Conservation (phyloP, 2,797 vertebrate genomes). For the Petrocephalus sullivani region DNA sequence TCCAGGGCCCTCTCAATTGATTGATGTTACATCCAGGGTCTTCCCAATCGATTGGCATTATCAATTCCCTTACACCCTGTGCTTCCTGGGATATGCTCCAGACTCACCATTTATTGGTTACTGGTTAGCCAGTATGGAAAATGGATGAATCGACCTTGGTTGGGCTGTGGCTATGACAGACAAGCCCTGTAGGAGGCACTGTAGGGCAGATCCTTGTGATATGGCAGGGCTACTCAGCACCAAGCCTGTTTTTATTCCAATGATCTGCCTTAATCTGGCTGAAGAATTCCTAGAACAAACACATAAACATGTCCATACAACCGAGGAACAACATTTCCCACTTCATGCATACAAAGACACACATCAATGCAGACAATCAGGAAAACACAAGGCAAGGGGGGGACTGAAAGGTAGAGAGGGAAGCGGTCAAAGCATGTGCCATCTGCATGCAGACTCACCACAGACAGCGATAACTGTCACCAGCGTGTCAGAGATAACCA, state of each 20-base stretch:
- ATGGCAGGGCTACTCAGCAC: background rate
- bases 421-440: background rate
- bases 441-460: background rate
- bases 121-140: background rate
- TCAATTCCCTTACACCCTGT: too few species aligned
- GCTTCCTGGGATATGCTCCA: too few species aligned
- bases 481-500: background rate
- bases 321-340: background rate
- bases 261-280: background rate
- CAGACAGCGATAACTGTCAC: background rate
- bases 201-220: background rate
- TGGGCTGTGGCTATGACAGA: background rate
- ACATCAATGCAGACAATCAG: background rate
- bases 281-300: background rate
- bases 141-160: background rate
- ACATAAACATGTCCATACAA: background rate
- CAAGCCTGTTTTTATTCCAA: background rate
- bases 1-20: too few species aligned
- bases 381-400: background rate
- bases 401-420: background rate
- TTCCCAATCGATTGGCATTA: too few species aligned
- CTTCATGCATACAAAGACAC: background rate
- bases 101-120: background rate
- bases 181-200: background rate
- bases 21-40: too few species aligned